A percentile compares a stretch with the other conserved stretches of the same genome.
Evolutionary conservation across 2,797 vertebrate genomes (phyloP).

Genomic region (Sebastiscus tertius): DNA sequence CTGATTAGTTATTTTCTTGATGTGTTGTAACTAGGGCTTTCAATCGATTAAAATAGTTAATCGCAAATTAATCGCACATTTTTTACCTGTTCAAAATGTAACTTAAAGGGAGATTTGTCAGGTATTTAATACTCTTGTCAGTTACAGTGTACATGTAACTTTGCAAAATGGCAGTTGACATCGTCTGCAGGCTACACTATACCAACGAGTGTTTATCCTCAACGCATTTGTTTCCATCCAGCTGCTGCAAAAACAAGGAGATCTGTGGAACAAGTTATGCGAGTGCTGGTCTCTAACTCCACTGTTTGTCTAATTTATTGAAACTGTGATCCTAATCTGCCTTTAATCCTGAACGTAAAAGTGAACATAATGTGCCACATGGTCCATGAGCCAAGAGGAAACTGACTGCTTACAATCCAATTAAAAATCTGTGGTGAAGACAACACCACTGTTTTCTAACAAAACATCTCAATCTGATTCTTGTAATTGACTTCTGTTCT

Average conservation of each 20-base stretch:
- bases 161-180: not conserved
- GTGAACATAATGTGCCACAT: constrained; percentile 3
- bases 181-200: not conserved
- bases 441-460: not conserved
- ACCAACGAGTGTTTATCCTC: not conserved
- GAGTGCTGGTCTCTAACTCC: not conserved
- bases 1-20: not conserved
- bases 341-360: constrained; percentile 20
- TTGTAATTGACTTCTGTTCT: constrained; percentile 11
- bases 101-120: too few relatives aligned
- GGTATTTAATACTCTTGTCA: not conserved
- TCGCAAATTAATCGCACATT: too few relatives aligned
- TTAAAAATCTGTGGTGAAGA: constrained; percentile 18
- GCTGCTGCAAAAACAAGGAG: not conserved
- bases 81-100: too few relatives aligned
- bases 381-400: not conserved
- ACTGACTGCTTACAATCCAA: not conserved
- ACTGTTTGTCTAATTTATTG: not conserved
- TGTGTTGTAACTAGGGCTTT: too few relatives aligned
- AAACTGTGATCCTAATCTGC: constrained; percentile 17
- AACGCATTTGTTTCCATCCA: not conserved
- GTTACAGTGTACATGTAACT: not conserved
- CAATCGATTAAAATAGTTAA: too few relatives aligned
- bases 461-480: constrained; percentile 19
- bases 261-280: not conserved